Conservation (phyloP, 2,113 vertebrate genomes). For the Toxostoma redivivum region DNA sequence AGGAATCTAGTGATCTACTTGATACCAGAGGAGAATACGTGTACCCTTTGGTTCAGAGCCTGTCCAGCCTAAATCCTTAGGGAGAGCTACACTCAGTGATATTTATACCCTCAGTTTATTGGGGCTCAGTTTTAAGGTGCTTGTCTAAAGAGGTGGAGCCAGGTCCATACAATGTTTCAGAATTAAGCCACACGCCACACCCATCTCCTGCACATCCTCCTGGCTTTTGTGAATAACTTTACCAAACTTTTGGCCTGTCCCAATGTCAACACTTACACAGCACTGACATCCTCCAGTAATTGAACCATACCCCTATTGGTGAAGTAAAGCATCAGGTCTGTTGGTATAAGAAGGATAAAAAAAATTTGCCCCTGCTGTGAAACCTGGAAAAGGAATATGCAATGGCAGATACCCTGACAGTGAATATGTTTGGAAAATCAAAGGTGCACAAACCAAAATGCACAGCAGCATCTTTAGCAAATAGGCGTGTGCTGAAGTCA, state of each 20-base stretch:
- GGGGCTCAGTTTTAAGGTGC: background rate
- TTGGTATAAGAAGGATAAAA: background rate
- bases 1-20: background rate
- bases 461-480: background rate
- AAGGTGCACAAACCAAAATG: background rate
- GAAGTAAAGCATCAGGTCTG: background rate
- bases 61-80: background rate
- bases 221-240: background rate
- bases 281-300: background rate
- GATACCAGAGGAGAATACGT: background rate
- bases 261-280: background rate
- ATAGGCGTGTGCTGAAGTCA: background rate
- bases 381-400: background rate
- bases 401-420: background rate
- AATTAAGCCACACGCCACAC: background rate
- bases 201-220: background rate
- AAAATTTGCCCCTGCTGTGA: background rate
- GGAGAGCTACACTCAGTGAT: background rate
- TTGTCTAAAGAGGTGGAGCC: background rate
- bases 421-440: background rate
- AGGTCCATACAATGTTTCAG: background rate
- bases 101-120: background rate
- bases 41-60: background rate
- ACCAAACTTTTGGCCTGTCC: background rate
- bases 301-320: background rate